Evolutionary conservation across 2,888 invertebrate species (phyloP), one percentile per base, ranked within the genome.

Genomic region (Dolichomitus sp.): DNA sequence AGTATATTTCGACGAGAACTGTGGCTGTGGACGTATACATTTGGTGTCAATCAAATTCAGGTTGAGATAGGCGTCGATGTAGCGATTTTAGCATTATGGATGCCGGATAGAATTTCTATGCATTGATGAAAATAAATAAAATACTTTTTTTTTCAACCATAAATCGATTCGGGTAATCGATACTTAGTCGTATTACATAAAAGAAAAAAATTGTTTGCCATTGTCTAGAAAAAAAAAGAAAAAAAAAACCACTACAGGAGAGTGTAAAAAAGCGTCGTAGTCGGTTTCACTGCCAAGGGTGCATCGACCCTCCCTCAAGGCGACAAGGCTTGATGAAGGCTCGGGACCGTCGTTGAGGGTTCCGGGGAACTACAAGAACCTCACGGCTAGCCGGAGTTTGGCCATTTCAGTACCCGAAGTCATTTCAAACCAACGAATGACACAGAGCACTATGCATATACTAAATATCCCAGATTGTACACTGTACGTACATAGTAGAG

Each of bases 271-370:
- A 57, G 54, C 52, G 63, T 63, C 66, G 68, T 65, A 59, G 52
- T 50, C 33, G 73, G 57, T 5, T 73, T 72, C 76, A 59, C 57
- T 83, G 54, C 63, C 66, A 80, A 80, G 83, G 80, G 80, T 83
- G 83, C 83, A 83, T 77, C 80, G 83, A 83, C 83, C 83, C 79
- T 65, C 74, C 75, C 83, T 80, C 50, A 68, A 61, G 76, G 76
- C 80, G 65, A 77, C 80, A 68, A 63, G 57, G 57, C 73, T 68
- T 33, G 81, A 37, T 12, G 72, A 66, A 63, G 72, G 68, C 40
- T 81, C 65, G 37, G 70, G 52, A 50, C n/a, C 4, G 30, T 33
- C 33, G 59, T 48, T 37, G 78, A 79, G 61, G 66, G 45, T 45
- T 72, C 7, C 59, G 19, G n/a, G 33, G 63, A 72, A 37, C 54